phyloP scores from a whole-genome alignment of 64 coral and sea anemone species.

The Dendronephthya gigantea region DNA sequence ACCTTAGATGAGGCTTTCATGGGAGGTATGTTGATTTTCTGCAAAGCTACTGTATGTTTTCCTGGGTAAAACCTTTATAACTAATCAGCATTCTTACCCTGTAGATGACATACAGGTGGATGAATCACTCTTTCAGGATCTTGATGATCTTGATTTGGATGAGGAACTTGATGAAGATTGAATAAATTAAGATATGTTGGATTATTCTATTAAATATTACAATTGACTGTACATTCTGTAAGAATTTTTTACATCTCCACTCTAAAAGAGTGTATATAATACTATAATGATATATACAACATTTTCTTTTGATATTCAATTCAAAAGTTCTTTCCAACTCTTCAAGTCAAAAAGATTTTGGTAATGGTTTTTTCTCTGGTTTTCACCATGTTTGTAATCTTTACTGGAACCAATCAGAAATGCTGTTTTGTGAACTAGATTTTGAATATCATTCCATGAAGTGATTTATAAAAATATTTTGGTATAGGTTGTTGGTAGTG shows the following conservation, averaged over 20 bases:
- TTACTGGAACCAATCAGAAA: no score
- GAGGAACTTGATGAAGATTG: not conserved
- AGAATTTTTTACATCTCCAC: not conserved
- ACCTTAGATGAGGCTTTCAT: constrained; percentile 42
- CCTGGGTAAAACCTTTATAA: not conserved
- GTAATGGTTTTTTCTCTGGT: no score
- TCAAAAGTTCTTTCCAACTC: not conserved
- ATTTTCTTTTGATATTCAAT: not conserved
- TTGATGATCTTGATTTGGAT: constrained; percentile 54
- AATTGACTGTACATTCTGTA: not conserved
- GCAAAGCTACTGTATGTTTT: not conserved
- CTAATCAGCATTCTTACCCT: not conserved
- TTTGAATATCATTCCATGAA: no score
- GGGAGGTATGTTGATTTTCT: constrained; percentile 24
- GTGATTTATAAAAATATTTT: no score
- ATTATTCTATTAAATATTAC: not conserved
- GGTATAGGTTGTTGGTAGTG: no score
- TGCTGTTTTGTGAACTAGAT: no score
- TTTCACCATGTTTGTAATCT: no score
- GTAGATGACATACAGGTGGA: constrained; percentile 51
- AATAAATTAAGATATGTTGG: not conserved
- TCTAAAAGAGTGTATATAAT: not conserved
- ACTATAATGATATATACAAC: not conserved
- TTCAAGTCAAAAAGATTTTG: not conserved
- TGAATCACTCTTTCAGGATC: constrained; percentile 55